Base-by-base conservation (phyloP, 2,888 invertebrate species). In the Chloroclysta siterata region DNA sequence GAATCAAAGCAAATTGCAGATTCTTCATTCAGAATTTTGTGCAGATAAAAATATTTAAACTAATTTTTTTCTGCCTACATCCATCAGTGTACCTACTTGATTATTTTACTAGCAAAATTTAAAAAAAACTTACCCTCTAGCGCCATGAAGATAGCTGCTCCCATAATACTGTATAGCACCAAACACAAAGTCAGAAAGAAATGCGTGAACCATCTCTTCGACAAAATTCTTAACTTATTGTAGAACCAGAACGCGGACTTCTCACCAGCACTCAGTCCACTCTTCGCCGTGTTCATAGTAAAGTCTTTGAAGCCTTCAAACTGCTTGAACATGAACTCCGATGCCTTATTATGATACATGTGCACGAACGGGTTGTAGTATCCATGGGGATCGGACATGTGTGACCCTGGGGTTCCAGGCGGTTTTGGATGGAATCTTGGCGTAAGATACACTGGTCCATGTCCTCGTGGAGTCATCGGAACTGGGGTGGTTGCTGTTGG, bases 151-250 rank as follows among this genome's bases (percentile, higher is more conserved):
- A 97, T 88, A 52, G 95, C 88, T 0, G 97, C 98, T 33, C 98
- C 98, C 36, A 96, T 94, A 64, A 96, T 90, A 76, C 96, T 97
- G 85, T 98, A 98, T 58, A 95, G 84, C 59, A 95, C 89, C 66
- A 98, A 94, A 73, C 98, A 95, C 73, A 97, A 82, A 75, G 96
- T 94, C 77, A 98, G 94, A 84, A 97, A 97, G 66, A 97, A 95
- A 87, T 98, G 98, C 44, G 98, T 98, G 82, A 98, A 97, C 97
- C 98, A 98, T 79, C 94, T 95, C 77, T 95, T 95, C 1, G 97
- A 97, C 91, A 95, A 95, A 60, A 94, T 90, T 78, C 96, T 95
- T 68, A 97, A 93, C 90, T 96, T 97, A 70, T 95, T 95, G 81
- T 97, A 97, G 67, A 97, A 88, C 94, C 96, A 97, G 74, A 95